A percentile compares a stretch with the other conserved stretches of the same genome.
Evolutionary conservation across 1,140 invertebrate genomes (phyloP).

Genomic region (Daktulosphaira vitifoliae): DNA sequence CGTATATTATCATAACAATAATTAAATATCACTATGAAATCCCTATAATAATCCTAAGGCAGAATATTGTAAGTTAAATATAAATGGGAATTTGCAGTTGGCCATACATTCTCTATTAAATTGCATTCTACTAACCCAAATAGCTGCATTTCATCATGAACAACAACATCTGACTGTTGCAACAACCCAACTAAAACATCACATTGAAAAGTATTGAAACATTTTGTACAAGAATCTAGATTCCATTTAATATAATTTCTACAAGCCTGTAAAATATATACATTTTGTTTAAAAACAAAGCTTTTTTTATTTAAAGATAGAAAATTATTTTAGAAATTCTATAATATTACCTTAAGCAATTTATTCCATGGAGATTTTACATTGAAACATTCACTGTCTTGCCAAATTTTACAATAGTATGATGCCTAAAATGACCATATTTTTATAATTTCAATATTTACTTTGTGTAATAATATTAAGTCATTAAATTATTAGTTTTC

Average conservation of each 20-base stretch:
- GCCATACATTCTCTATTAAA: no score
- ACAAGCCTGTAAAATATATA: constrained; percentile 50
- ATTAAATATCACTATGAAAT: no score
- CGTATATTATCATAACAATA: no score
- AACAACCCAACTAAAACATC: constrained; percentile 69
- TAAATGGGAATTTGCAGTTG: no score
- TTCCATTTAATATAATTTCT: constrained; percentile 88
- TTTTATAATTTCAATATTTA: no score
- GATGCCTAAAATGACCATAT: constrained; percentile 2
- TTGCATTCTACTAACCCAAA: constrained; percentile 59
- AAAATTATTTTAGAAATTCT: background rate
- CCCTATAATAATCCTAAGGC: no score
- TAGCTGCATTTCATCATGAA: constrained; percentile 78
- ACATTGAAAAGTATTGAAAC: constrained; percentile 73
- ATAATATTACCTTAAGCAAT: constrained; percentile 13
- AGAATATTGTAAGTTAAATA: no score
- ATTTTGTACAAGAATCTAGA: constrained; percentile 63
- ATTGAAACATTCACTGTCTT: constrained; percentile 22
- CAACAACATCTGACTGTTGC: constrained; percentile 76
- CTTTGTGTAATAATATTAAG: no score
- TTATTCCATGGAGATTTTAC: constrained; percentile 11
- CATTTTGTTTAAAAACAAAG: no score
- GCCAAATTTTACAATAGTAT: constrained; percentile 30
- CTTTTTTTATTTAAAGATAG: no score
- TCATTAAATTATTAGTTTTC: no score